These are phyloP conservation scores for Thecocarcelia acutangulata DNA, from an alignment of 2,888 invertebrate genomes.

Conservation along the genomic window DNA sequence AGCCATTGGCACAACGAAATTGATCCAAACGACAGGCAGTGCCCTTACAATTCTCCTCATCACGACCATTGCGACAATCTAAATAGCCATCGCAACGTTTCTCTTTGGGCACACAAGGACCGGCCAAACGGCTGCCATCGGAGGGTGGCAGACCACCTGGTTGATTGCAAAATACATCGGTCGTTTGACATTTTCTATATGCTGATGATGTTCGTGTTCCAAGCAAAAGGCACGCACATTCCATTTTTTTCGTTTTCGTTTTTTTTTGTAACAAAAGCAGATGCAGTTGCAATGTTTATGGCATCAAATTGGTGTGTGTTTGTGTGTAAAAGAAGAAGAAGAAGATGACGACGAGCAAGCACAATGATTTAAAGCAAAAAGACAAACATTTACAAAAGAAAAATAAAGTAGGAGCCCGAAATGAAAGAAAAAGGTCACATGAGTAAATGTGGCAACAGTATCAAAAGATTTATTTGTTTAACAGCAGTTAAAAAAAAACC, in stretches of 20 bases:
- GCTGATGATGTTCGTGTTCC: conserved; percentile 82
- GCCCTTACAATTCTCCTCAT: conserved; percentile 89
- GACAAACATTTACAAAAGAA: conserved; percentile 11
- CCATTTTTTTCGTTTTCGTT: too few relatives aligned
- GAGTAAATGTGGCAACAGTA: conserved; percentile 46
- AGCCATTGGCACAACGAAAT: conserved; percentile 91
- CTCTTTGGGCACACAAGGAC: conserved; percentile 92
- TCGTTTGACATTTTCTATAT: conserved; percentile 92
- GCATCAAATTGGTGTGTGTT: neutral
- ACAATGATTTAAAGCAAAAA: conserved; percentile 16
- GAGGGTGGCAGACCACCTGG: conserved; percentile 83
- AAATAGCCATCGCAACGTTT: conserved; percentile 95
- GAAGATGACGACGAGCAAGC: too few relatives aligned
- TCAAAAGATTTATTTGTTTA: conserved; percentile 39
- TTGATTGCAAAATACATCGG: conserved; percentile 93
- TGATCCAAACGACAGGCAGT: conserved; percentile 90
- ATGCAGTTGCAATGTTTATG: conserved; percentile 1
- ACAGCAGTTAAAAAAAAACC: neutral
- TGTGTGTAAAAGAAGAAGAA: too few relatives aligned
- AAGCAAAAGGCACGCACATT: neutral
- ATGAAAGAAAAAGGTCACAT: conserved; percentile 34
- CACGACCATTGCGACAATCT: conserved; percentile 92
- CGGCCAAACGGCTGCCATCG: conserved; percentile 83
- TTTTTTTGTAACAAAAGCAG: neutral
- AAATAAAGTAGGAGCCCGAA: neutral